Evolutionary conservation across 2,113 vertebrate genomes (phyloP).

Genomic region (Stigmatopora argus): DNA sequence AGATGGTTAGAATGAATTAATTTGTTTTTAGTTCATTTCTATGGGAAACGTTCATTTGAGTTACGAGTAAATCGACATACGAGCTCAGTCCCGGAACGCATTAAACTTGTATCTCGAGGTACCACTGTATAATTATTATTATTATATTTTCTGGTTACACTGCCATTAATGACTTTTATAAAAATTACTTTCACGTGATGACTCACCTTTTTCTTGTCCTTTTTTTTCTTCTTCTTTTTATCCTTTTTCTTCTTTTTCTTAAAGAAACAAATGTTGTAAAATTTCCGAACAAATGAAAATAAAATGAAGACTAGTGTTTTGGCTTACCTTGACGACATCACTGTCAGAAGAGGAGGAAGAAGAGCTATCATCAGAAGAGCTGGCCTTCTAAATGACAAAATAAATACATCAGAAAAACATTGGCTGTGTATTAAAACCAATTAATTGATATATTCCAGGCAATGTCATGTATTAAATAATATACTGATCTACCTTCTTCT

Average conservation of each 20-base stretch:
- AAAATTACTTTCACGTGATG: not conserved
- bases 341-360: constrained; percentile 46
- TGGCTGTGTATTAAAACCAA: not conserved
- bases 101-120: too few relatives aligned
- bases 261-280: not conserved
- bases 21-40: too few relatives aligned
- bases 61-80: too few relatives aligned
- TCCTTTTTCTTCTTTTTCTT: constrained; percentile 40
- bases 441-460: not conserved
- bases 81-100: too few relatives aligned
- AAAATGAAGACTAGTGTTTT: not conserved
- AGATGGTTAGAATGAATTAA: too few relatives aligned
- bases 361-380: constrained; percentile 39
- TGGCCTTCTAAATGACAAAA: constrained; percentile 24
- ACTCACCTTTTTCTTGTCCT: constrained; percentile 36
- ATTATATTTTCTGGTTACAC: not conserved
- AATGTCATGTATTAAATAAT: not conserved
- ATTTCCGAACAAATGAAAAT: not conserved
- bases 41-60: too few relatives aligned
- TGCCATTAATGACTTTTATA: not conserved
- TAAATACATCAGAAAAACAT: not conserved
- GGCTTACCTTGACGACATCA: constrained; percentile 43
- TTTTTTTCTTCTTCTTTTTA: constrained; percentile 35
- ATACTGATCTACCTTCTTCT: constrained; percentile 19
- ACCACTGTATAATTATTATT: too few relatives aligned